Percentiles rank a stretch among this genome's conserved stretches.
Evolutionary conservation across 2,888 invertebrate species (phyloP).

Genomic region (Loripinus fragilis): DNA sequence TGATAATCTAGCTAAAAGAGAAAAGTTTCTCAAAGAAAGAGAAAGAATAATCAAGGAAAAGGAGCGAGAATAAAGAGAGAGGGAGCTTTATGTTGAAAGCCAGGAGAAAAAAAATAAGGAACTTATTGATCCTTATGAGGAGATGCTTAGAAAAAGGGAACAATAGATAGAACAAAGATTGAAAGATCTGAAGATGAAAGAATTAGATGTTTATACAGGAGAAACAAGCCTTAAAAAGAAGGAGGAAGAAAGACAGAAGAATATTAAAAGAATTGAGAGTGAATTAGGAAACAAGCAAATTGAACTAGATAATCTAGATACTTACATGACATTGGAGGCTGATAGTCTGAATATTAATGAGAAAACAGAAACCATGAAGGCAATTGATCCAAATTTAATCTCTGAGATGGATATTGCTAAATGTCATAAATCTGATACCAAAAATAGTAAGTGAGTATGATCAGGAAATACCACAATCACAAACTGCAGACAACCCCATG

Average conservation of each 20-base stretch:
- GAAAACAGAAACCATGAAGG: neutral
- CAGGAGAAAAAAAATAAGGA: neutral
- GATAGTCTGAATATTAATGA: neutral
- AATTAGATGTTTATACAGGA: no score
- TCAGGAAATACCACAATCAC: no score
- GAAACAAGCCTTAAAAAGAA: no score
- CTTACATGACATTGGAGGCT: no score
- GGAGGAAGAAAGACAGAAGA: no score
- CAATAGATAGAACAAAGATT: neutral
- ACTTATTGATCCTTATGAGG: neutral
- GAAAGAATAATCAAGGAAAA: neutral
- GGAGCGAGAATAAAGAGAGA: neutral
- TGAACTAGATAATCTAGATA: neutral
- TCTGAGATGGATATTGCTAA: no score
- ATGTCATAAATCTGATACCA: no score
- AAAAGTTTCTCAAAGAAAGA: neutral
- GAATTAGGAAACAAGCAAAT: neutral
- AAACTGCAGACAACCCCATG: no score
- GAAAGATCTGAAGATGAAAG: neutral
- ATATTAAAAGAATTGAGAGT: neutral
- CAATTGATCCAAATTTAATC: no score
- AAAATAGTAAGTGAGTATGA: no score
- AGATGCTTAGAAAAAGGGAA: neutral
- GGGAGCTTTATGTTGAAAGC: neutral
- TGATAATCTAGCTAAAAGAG: neutral